These are phyloP conservation scores for Amphilophus citrinellus DNA, from an alignment of 2,113 vertebrate genomes.

Conservation along the genomic window DNA sequence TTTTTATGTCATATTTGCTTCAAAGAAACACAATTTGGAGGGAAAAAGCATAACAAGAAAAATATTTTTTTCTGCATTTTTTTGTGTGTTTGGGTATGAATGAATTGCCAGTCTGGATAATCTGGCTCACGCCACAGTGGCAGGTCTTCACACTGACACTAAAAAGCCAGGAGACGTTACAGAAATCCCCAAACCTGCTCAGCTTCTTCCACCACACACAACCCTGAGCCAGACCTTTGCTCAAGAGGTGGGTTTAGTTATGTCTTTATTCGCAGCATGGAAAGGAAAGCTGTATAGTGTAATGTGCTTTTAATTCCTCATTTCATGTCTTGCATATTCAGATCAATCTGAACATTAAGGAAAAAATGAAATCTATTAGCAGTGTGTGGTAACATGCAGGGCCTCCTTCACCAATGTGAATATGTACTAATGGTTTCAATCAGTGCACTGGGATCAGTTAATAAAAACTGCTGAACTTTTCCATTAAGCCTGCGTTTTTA, in stretches of 20 bases:
- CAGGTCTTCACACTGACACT: slow-evolving; percentile 60
- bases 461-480: not conserved
- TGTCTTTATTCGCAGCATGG: not conserved
- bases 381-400: not conserved
- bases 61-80: not conserved
- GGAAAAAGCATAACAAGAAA: not conserved
- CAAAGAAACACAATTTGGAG: not conserved
- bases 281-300: not conserved
- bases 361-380: not conserved
- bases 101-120: slow-evolving; percentile 67
- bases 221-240: slow-evolving; percentile 70
- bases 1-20: not conserved
- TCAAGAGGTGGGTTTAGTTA: slow-evolving; percentile 68
- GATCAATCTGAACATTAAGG: not conserved
- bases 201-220: slow-evolving; percentile 65
- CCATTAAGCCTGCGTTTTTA: not conserved
- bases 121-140: slow-evolving; percentile 66
- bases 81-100: slow-evolving; percentile 21
- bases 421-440: not conserved
- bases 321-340: not conserved
- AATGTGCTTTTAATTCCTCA: not conserved
- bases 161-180: slow-evolving; percentile 27
- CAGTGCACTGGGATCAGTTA: not conserved
- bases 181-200: slow-evolving; percentile 41
- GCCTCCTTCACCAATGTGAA: not conserved